Conservation (phyloP, 2,888 invertebrate species). For the Stenurella melanura region DNA sequence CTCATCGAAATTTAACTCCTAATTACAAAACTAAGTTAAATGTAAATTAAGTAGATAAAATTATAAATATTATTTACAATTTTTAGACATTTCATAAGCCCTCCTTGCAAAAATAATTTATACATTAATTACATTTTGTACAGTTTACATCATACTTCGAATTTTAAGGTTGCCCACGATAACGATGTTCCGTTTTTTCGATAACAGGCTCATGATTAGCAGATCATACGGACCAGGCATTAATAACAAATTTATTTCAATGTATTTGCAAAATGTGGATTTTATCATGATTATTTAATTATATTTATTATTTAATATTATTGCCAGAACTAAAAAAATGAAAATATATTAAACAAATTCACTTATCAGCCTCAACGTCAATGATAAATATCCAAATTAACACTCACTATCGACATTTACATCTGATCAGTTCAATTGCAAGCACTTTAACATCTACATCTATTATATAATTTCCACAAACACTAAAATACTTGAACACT, state of each 20-base stretch:
- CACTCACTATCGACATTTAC: too few relatives aligned
- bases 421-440: too few relatives aligned
- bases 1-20: slow-evolving; percentile 26
- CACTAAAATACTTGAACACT: too few relatives aligned
- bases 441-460: too few relatives aligned
- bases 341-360: too few relatives aligned
- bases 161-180: slow-evolving; percentile 9
- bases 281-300: too few relatives aligned
- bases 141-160: slow-evolving; percentile 22
- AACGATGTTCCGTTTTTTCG: slow-evolving; percentile 6
- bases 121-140: slow-evolving; percentile 37
- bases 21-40: slow-evolving; percentile 28
- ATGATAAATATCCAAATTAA: too few relatives aligned
- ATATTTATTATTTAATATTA: too few relatives aligned
- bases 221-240: background rate
- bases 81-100: slow-evolving; percentile 18
- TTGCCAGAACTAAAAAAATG: too few relatives aligned
- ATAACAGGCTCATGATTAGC: background rate
- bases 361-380: too few relatives aligned
- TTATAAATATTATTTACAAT: slow-evolving; percentile 26
- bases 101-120: slow-evolving; percentile 35
- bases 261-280: background rate
- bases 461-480: too few relatives aligned
- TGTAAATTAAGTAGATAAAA: slow-evolving; percentile 25
- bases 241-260: background rate